A percentile compares a stretch with the other conserved stretches of the same genome.
phyloP scores from a whole-genome alignment of 2,888 invertebrate genomes.

The Miltochrista miniata region DNA sequence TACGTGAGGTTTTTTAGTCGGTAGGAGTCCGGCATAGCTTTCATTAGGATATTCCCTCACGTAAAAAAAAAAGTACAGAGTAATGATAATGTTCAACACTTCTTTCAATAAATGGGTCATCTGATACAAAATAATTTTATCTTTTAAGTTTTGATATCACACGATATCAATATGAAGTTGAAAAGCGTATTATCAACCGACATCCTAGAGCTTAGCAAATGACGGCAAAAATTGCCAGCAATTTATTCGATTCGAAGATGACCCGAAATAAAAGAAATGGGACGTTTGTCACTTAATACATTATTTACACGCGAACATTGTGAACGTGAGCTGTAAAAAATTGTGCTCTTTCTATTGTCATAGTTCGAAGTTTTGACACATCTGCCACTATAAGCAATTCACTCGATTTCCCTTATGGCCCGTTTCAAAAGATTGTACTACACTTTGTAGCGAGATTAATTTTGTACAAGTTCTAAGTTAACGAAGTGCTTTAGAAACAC shows the following conservation, averaged over 20 bases:
- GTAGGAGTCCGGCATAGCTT: no score
- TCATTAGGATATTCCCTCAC: no score
- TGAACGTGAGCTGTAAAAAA: constrained; percentile 48
- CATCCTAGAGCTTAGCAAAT: constrained; percentile 72
- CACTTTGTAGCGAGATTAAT: constrained; percentile 41
- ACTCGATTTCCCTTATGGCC: constrained; percentile 45
- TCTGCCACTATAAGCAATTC: constrained; percentile 32
- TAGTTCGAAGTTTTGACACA: constrained; percentile 31
- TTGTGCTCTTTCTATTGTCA: constrained; percentile 34
- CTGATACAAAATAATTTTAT: no score
- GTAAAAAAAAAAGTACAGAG: no score
- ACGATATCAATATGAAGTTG: constrained; percentile 44
- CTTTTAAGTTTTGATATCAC: no score
- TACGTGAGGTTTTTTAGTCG: no score
- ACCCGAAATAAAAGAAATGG: constrained; percentile 71
- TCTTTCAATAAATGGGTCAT: no score
- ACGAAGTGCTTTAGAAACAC: constrained; percentile 25
- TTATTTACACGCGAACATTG: constrained; percentile 65
- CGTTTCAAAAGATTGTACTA: constrained; percentile 43
- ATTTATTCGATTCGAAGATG: constrained; percentile 78
- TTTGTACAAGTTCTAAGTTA: constrained; percentile 25
- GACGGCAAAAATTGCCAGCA: constrained; percentile 76
- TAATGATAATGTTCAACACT: no score
- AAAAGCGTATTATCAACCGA: constrained; percentile 68
- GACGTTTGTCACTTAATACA: constrained; percentile 75